Conservation (phyloP, 2,797 vertebrate species). For the Peromyscus eremicus region DNA sequence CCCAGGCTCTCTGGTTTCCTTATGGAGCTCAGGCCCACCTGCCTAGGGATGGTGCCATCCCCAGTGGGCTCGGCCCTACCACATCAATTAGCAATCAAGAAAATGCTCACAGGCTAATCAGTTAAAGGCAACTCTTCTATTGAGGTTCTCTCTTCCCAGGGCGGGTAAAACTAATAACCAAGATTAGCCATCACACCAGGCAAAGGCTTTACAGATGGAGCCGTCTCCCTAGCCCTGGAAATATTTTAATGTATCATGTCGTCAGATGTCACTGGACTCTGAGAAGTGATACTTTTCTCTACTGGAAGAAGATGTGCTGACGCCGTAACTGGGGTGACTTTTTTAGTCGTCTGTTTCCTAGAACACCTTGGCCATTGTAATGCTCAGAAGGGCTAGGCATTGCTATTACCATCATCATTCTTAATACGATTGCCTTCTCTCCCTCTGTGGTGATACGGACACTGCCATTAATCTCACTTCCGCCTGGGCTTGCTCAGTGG, state of each 20-base stretch:
- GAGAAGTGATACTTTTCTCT: background rate
- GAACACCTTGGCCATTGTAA: constrained; percentile 26
- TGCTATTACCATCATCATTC: background rate
- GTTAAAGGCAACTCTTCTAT: background rate
- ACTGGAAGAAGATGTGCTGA: background rate
- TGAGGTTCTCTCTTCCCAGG: background rate
- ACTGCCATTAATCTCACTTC: constrained; percentile 64
- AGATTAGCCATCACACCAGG: background rate
- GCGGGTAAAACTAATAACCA: background rate
- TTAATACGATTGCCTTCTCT: constrained; percentile 29
- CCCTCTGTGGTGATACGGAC: background rate
- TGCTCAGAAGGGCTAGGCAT: background rate
- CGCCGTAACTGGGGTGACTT: constrained; percentile 4
- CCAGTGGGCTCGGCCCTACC: background rate
- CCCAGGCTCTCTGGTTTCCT: background rate
- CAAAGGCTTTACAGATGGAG: background rate
- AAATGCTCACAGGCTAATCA: background rate
- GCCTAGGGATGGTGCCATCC: background rate
- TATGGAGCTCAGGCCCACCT: background rate
- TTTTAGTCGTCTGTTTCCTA: constrained; percentile 37
- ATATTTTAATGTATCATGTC: constrained; percentile 12
- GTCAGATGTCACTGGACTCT: background rate
- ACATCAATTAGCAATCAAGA: background rate
- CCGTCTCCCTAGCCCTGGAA: background rate
- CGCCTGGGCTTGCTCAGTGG: constrained; percentile 23